Conservation (phyloP, 1,140 invertebrate genomes). For the Planococcus citri region DNA sequence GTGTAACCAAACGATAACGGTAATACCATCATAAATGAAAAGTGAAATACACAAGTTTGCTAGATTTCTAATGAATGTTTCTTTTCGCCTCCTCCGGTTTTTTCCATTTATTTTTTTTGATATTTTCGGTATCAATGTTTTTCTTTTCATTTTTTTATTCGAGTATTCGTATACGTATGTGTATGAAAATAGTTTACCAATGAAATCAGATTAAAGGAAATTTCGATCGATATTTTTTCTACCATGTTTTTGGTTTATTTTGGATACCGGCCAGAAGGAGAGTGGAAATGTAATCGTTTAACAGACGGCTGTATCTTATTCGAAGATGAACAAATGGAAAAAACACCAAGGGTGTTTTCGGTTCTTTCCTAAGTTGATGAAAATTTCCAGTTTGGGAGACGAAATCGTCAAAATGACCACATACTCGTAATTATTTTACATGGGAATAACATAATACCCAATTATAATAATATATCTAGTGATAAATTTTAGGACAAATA, state of each 20-base stretch:
- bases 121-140: background rate
- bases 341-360: background rate
- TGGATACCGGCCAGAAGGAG: conserved; percentile 12
- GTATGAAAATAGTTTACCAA: background rate
- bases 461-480: no score
- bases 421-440: no score
- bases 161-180: background rate
- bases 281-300: conserved; percentile 10
- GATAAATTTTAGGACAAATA: no score
- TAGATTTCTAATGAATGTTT: background rate
- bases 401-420: no score
- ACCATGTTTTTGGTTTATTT: conserved; percentile 9
- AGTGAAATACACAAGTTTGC: background rate
- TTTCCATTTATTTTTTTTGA: no score
- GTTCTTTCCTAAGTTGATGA: no score
- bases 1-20: background rate
- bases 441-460: no score
- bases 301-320: conserved; percentile 14
- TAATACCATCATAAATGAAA: background rate
- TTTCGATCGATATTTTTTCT: conserved; percentile 1
- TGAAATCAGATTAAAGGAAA: conserved; percentile 7
- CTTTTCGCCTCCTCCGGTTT: no score
- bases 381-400: no score
- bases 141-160: background rate
- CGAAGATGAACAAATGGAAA: background rate